Conservation (phyloP, 2,113 vertebrate species). For the Nothocercus nigrocapillus region DNA sequence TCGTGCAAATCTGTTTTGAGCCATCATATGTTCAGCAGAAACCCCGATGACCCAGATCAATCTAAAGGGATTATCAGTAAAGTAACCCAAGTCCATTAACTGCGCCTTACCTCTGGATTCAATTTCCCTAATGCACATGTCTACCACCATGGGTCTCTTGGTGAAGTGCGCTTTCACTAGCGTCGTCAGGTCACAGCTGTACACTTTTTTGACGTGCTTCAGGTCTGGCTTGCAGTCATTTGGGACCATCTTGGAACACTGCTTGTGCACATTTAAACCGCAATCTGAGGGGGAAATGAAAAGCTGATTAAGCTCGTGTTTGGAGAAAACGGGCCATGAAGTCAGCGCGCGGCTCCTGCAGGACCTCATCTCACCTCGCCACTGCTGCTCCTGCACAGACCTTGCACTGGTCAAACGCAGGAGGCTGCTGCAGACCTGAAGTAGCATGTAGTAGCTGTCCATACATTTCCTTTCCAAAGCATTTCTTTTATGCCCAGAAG, state of each 20-base stretch:
- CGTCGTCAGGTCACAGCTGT: slow-evolving; percentile 98
- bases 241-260: slow-evolving; percentile 96
- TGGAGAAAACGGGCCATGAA: background rate
- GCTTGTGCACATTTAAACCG: slow-evolving; percentile 97
- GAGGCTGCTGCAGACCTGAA: background rate
- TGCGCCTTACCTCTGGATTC: slow-evolving; percentile 90
- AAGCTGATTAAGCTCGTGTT: background rate
- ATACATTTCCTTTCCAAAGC: background rate
- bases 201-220: slow-evolving; percentile 88
- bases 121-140: slow-evolving; percentile 99
- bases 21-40: slow-evolving; percentile 16
- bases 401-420: background rate
- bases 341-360: background rate
- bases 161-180: slow-evolving; percentile 96
- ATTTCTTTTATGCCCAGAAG: background rate
- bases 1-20: background rate
- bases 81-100: slow-evolving; percentile 25
- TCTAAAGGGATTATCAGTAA: slow-evolving; percentile 1
- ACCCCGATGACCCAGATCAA: slow-evolving; percentile 5
- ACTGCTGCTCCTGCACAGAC: background rate
- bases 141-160: slow-evolving; percentile 97
- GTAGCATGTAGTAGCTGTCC: background rate
- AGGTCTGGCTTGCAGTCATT: slow-evolving; percentile 96
- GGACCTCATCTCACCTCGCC: background rate
- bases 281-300: slow-evolving; percentile 83